Evolutionary conservation across 2,797 vertebrate species (phyloP), one percentile per base, ranked within the genome.

Genomic region (Muscicapa comitata): DNA sequence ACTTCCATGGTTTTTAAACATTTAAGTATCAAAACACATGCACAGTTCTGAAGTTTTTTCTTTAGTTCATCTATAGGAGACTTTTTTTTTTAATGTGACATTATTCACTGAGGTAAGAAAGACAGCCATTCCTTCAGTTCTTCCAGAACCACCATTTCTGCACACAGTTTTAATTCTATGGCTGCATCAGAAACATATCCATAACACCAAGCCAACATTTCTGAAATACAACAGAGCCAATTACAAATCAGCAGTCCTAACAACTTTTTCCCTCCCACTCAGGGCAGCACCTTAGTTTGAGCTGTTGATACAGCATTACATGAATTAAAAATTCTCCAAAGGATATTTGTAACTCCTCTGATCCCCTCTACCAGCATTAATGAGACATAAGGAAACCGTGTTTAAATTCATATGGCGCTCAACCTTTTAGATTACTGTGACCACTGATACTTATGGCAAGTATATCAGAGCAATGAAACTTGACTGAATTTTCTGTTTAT

Each of bases 351-450:
- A 48, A 38, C 28, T 43, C 54, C 20, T 33, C 40, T 35, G n/a
- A 23, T 45, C 31, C 38, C 6, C 48, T 80, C n/a, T 50, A 55
- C 16, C 6, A 2, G 9, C 47, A 75, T 3, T 47, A 38, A 61
- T 2, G 1, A 3, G 3, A 47, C 21, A 33, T 7, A 23, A 74
- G 73, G 68, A 33, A 4, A 0, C 5, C 10, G 16, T 17, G 16
- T n/a, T 38, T 19, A 66, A 70, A 70, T 26, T 59, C 26, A 10
- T 29, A 70, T 6, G 18, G 55, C 14, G 25, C 26, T 82, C 57
- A 89, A 76, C 33, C 15, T 82, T 85, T 82, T 58, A 73, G 33
- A 48, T 70, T 45, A 68, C 17, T 71, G 11, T 37, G 31, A 53
- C n/a, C 21, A 68, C 50, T 62, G 47, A 62, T 28, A 65, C 7